Conservation (phyloP, 2,797 vertebrate species). For the Valencia hispanica region DNA sequence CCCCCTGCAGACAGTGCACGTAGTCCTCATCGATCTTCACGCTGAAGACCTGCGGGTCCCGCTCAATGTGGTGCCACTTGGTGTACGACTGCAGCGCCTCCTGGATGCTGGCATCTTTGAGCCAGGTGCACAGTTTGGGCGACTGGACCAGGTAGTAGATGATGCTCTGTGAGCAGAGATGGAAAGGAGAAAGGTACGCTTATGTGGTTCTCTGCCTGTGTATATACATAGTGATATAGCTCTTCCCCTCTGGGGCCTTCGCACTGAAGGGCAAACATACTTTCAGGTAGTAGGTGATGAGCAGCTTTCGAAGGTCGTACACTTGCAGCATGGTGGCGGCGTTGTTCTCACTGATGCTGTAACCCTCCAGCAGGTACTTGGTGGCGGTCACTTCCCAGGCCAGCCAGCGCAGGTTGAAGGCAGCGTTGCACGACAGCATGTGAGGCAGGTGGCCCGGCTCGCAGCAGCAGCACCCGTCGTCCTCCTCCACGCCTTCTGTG, state of each 20-base stretch:
- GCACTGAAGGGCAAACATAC: constrained; percentile 64
- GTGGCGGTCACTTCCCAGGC: constrained; percentile 93
- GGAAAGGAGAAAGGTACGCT: not conserved
- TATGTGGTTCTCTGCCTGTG: too few relatives aligned
- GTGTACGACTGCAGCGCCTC: constrained; percentile 91
- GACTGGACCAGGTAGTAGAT: constrained; percentile 93
- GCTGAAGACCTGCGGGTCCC: constrained; percentile 92
- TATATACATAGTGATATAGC: too few relatives aligned
- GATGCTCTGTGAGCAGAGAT: constrained; percentile 84
- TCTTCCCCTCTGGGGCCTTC: not conserved
- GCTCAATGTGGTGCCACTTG: constrained; percentile 97
- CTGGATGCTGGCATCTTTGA: constrained; percentile 86
- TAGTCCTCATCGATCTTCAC: constrained; percentile 97
- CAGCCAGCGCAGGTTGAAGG: constrained; percentile 94
- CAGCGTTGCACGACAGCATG: constrained; percentile 92
- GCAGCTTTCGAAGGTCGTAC: constrained; percentile 92
- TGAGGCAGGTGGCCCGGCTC: constrained; percentile 90
- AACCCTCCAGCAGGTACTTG: constrained; percentile 95
- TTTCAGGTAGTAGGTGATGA: constrained; percentile 95
- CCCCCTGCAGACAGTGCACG: constrained; percentile 94
- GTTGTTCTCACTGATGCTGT: constrained; percentile 95
- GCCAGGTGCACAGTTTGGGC: constrained; percentile 90
- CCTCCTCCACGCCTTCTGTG: constrained; percentile 93
- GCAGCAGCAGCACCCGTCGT: constrained; percentile 94
- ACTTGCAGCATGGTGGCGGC: constrained; percentile 95